A percentile compares a stretch with the other conserved stretches of the same genome.
Conservation (phyloP, 2,113 vertebrate species). For the Brienomyrus brachyistius region DNA sequence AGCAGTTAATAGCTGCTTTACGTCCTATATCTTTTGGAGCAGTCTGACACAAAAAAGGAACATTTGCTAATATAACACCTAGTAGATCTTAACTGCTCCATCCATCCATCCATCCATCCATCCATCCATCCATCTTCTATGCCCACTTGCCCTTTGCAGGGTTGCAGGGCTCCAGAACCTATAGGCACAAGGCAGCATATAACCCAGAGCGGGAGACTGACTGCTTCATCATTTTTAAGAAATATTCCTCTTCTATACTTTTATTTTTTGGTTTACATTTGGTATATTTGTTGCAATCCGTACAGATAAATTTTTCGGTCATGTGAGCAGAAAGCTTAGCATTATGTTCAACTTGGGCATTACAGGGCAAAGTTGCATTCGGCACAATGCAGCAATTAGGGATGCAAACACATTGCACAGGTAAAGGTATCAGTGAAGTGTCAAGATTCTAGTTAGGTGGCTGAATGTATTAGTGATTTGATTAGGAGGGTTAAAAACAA, state of each 20-base stretch:
- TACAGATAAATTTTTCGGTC: neutral
- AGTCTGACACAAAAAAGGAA: neutral
- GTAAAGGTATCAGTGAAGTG: neutral
- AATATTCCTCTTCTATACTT: neutral
- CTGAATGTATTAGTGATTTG: neutral
- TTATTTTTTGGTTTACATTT: neutral
- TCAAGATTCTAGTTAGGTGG: neutral
- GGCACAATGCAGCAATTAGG: neutral
- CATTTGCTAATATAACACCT: neutral
- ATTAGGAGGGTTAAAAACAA: neutral
- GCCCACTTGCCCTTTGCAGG: neutral
- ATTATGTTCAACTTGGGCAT: neutral
- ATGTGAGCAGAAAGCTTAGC: neutral
- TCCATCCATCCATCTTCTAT: neutral
- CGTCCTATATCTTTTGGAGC: conserved; percentile 14
- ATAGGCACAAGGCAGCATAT: neutral
- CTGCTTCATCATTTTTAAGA: too few species aligned
- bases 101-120: neutral
- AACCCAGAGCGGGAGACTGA: neutral
- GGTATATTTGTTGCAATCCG: neutral
- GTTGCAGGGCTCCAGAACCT: neutral
- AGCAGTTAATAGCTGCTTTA: conserved; percentile 4
- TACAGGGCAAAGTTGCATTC: neutral
- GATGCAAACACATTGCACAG: neutral
- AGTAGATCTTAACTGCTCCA: neutral